These are phyloP conservation scores for Parauchenoglanis punctatus DNA, from an alignment of 2,797 vertebrate species.

Conservation along the genomic window DNA sequence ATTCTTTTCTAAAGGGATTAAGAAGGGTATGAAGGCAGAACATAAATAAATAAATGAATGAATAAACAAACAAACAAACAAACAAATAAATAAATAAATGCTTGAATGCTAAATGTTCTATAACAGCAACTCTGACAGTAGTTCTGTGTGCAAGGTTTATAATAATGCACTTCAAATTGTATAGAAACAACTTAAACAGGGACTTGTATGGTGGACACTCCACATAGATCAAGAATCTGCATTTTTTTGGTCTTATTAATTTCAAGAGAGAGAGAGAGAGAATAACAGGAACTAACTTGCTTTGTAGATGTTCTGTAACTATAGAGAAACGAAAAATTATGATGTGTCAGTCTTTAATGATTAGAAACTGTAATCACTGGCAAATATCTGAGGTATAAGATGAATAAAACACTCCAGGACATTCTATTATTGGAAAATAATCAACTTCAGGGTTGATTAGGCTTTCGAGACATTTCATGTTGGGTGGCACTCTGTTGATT, in stretches of 20 bases:
- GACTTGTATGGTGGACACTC: not conserved
- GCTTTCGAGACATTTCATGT: not conserved
- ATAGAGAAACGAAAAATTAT: not conserved
- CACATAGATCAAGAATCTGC: not conserved
- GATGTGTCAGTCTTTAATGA: not conserved
- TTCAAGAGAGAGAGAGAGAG: not conserved
- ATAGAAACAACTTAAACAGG: not conserved
- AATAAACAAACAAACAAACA: too few relatives aligned
- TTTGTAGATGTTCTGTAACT: not conserved
- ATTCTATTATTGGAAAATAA: not conserved
- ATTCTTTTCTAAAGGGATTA: constrained; percentile 72
- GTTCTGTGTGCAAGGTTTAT: not conserved
- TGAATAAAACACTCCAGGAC: not conserved
- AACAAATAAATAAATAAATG: not conserved
- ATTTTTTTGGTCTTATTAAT: not conserved
- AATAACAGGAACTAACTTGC: not conserved
- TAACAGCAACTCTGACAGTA: not conserved
- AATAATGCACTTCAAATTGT: not conserved
- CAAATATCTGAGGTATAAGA: not conserved
- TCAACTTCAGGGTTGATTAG: not conserved
- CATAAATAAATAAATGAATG: not conserved
- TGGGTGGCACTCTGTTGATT: not conserved
- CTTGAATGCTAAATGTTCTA: not conserved
- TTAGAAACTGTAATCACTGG: not conserved
- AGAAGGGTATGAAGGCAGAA: not conserved